Percentiles rank a stretch among this genome's conserved stretches.
Conservation (phyloP, 2,113 vertebrate genomes). For the Lasiurus borealis region DNA sequence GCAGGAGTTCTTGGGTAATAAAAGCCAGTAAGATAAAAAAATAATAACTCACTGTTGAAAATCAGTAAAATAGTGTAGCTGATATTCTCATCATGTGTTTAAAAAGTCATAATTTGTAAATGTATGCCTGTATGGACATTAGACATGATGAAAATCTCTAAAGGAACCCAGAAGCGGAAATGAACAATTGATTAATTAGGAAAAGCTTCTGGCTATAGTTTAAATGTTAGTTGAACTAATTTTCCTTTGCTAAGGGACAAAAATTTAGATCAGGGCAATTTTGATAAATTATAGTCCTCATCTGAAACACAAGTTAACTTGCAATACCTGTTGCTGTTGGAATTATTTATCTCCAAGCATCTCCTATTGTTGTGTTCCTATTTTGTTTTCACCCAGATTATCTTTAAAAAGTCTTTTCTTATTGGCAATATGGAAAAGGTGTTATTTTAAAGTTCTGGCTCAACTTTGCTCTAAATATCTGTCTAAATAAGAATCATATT, state of each 20-base stretch:
- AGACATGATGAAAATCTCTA: not conserved
- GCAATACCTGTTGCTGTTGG: not conserved
- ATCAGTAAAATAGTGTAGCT: not conserved
- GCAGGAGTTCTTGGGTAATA: not conserved
- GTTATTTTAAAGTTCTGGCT: slow-evolving; percentile 31
- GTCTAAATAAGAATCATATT: not conserved
- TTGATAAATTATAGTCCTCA: not conserved
- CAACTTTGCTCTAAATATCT: slow-evolving; percentile 29
- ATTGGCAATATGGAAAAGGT: not conserved
- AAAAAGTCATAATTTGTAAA: slow-evolving; percentile 27
- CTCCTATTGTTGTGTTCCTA: not conserved
- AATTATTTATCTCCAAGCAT: not conserved
- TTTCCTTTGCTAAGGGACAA: no score
- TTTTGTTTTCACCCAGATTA: not conserved
- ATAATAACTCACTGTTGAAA: not conserved
- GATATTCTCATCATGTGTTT: slow-evolving; percentile 4
- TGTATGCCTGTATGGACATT: not conserved
- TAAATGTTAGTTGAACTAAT: slow-evolving; percentile 3
- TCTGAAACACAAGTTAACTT: not conserved
- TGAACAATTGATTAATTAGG: slow-evolving; percentile 5
- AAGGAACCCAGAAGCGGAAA: not conserved
- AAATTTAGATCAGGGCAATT: not conserved
- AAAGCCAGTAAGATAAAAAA: not conserved
- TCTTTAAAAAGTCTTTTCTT: not conserved
- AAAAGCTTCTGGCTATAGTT: not conserved